phyloP scores from a whole-genome alignment of 2,113 vertebrate species.

The Tyrannus savana region DNA sequence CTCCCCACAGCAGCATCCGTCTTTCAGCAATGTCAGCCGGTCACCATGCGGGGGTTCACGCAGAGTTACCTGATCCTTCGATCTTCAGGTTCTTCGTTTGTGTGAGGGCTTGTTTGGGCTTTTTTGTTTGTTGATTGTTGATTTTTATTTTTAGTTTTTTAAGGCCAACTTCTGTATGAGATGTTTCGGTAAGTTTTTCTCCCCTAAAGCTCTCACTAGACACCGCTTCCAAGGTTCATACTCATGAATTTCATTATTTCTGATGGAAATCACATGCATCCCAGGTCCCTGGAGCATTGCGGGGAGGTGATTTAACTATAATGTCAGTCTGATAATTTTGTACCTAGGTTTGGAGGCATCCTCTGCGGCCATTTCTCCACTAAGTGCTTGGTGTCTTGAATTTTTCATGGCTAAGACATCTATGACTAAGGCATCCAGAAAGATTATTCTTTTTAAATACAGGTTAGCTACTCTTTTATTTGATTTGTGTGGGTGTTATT shows the following conservation, averaged over 20 bases:
- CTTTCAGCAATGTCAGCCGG: neutral
- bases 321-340: neutral
- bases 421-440: slow-evolving; percentile 31
- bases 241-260: neutral
- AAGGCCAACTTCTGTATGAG: neutral
- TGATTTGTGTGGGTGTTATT: slow-evolving; percentile 54
- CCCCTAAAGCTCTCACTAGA: neutral
- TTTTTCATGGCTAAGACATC: slow-evolving; percentile 44
- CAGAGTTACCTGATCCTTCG: neutral
- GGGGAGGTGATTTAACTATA: neutral
- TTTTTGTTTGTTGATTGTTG: neutral
- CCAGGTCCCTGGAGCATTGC: neutral
- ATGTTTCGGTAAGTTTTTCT: neutral
- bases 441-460: slow-evolving; percentile 60
- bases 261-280: neutral
- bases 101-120: neutral
- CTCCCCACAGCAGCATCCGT: accelerated
- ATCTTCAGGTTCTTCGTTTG: neutral
- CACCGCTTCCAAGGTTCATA: neutral
- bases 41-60: accelerated
- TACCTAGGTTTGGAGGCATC: neutral
- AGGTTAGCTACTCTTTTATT: slow-evolving; percentile 54
- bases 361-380: neutral
- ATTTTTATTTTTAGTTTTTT: neutral
- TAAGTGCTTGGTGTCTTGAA: slow-evolving; percentile 26